A percentile compares a stretch with the other conserved stretches of the same genome.
phyloP scores from a whole-genome alignment of 2,113 vertebrate genomes.

The Ondatra zibethicus region DNA sequence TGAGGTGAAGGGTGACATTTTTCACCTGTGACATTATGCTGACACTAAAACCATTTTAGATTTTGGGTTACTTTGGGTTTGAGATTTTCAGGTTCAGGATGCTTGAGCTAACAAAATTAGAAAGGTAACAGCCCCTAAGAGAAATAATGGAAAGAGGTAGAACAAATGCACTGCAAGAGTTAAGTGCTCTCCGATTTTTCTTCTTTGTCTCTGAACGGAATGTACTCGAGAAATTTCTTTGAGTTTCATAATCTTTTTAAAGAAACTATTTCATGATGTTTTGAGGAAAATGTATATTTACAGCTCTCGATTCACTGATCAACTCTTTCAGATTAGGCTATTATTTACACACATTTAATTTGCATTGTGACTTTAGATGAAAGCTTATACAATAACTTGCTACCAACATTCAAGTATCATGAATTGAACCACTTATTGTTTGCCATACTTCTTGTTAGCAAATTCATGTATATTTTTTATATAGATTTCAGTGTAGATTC shows the following conservation, averaged over 20 bases:
- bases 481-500: neutral
- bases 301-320: neutral
- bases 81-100: neutral
- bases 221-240: slow-evolving; percentile 28
- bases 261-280: neutral
- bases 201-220: slow-evolving; percentile 19
- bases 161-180: neutral
- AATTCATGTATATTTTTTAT: neutral
- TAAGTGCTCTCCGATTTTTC: neutral
- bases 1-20: neutral
- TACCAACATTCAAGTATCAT: neutral
- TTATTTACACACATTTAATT: neutral
- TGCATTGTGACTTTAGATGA: neutral
- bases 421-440: neutral
- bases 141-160: neutral
- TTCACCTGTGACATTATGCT: neutral
- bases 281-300: neutral
- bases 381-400: slow-evolving; percentile 14
- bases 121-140: neutral
- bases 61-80: neutral
- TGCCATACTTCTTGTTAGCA: neutral
- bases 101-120: neutral
- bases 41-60: neutral
- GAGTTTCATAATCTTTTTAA: neutral
- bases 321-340: neutral